phyloP scores from a whole-genome alignment of 30 jellyfish, hydroid and myxozoan genomes.

The Cassiopea xamachana region DNA sequence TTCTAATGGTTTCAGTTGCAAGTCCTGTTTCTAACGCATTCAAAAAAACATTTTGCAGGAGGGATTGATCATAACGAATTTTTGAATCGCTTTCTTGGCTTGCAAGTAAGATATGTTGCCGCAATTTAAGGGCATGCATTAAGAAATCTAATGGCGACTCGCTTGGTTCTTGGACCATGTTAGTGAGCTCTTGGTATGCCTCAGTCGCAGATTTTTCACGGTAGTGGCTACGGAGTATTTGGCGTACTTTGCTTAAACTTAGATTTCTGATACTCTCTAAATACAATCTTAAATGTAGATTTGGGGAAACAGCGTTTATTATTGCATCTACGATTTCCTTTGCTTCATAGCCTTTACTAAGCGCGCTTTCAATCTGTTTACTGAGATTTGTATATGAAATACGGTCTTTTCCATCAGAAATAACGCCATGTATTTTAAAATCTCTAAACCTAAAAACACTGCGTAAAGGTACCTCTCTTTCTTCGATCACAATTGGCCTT shows the following conservation, averaged over 20 bases:
- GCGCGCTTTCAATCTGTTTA: neutral
- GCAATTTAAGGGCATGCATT: constrained; percentile 6
- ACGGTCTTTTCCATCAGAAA: constrained; percentile 3
- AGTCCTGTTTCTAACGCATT: constrained; percentile 9
- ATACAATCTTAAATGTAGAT: constrained; percentile 14
- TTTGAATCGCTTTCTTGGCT: neutral
- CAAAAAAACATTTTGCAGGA: neutral
- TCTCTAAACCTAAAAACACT: neutral
- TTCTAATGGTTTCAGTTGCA: neutral
- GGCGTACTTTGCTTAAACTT: neutral
- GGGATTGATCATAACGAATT: constrained; percentile 7
- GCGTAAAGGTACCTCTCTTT: neutral
- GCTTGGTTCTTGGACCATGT: constrained; percentile 3
- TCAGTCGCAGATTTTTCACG: constrained; percentile 16
- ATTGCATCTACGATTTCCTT: constrained; percentile 9
- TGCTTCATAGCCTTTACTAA: neutral
- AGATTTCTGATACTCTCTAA: neutral
- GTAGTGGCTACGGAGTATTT: constrained; percentile 2
- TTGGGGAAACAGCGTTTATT: constrained; percentile 18
- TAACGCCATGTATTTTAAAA: constrained; percentile 11
- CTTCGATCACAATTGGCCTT: neutral
- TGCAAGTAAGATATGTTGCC: constrained; percentile 7
- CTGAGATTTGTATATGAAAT: neutral
- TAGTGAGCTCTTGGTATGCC: constrained; percentile 24
- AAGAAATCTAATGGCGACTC: constrained; percentile 12